Conservation (phyloP, 2,113 vertebrate genomes). For the Corynorhinus townsendii region DNA sequence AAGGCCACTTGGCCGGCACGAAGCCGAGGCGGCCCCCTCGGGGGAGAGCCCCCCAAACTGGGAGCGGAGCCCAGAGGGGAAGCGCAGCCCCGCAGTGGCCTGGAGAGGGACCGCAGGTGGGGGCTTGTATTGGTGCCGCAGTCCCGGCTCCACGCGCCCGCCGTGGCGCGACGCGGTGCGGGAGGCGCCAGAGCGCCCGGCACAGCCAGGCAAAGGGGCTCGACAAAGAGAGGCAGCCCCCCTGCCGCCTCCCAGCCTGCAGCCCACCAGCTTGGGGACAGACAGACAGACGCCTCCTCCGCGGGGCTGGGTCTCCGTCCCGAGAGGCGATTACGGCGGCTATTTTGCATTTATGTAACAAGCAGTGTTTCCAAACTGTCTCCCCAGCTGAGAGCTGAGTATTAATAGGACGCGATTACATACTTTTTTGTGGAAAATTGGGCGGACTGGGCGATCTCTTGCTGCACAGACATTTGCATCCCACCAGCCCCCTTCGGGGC, state of each 20-base stretch:
- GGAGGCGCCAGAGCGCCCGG: background rate
- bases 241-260: background rate
- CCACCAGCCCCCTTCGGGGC: conserved; percentile 45
- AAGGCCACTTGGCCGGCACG: conserved; percentile 22
- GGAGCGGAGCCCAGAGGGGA: background rate
- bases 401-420: conserved; percentile 63
- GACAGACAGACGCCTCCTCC: conserved; percentile 39
- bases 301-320: conserved; percentile 55
- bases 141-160: background rate
- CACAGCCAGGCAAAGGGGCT: background rate
- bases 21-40: background rate
- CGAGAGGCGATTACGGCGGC: conserved; percentile 41
- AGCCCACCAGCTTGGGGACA: conserved; percentile 26
- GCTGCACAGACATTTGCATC: conserved; percentile 10
- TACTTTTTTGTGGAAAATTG: conserved; percentile 45
- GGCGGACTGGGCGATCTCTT: conserved; percentile 58
- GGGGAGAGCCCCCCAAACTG: background rate
- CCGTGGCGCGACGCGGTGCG: background rate
- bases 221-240: background rate
- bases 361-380: conserved; percentile 70
- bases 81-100: background rate
- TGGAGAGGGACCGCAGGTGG: conserved; percentile 57
- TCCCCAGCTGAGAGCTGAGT: conserved; percentile 57
- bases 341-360: conserved; percentile 70
- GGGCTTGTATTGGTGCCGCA: conserved; percentile 35